Base-by-base conservation (phyloP, 2,888 invertebrate species). In the Incurvaria masculella region DNA sequence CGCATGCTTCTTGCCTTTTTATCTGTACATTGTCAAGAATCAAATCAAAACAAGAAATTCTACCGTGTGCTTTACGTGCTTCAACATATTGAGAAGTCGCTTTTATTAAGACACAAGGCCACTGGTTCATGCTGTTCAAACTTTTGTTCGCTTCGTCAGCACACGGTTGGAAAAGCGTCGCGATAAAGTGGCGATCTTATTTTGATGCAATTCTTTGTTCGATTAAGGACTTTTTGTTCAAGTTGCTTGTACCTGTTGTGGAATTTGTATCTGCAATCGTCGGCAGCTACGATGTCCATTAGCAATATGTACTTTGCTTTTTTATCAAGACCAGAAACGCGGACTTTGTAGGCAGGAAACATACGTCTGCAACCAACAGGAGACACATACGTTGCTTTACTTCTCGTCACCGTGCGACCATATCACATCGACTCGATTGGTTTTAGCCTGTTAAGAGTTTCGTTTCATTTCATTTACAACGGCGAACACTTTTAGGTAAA, bases 261-360 rank as follows among this genome's bases (percentile, higher is more conserved):
- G 85, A 91, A 91, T 85, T 91, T 91, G 86, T 91, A 91, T 83
- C 91, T 86, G 85, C 92, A 94, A 84, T 95, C 94, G 82, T 96
- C 95, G 63, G 94, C 92, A 66, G 95, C 93, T 68, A 94, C 93
- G 82, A 95, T 93, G 88, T 96, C 95, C 92, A 96, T 91, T 79
- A 96, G 88, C 67, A 95, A 87, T 78, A 94, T 94, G 87, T 96
- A 96, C 85, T 95, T 96, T 82, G 94, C 90, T 83, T 93, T 90
- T 85, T 93, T 94, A 87, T 96, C 95, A 81, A 96, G 87, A 73
- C 95, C 95, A 81, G 91, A 90, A 69, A 96, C 90, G 81, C 94
- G 90, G 73, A 94, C 94, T 86, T 94, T 95, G 87, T 88, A 94
- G 81, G 95, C 93, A 79, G 96, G 96, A 85, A 96, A 96, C 92